Evolutionary conservation across 1,140 invertebrate species (phyloP).

Genomic region (Zophobas atratus): DNA sequence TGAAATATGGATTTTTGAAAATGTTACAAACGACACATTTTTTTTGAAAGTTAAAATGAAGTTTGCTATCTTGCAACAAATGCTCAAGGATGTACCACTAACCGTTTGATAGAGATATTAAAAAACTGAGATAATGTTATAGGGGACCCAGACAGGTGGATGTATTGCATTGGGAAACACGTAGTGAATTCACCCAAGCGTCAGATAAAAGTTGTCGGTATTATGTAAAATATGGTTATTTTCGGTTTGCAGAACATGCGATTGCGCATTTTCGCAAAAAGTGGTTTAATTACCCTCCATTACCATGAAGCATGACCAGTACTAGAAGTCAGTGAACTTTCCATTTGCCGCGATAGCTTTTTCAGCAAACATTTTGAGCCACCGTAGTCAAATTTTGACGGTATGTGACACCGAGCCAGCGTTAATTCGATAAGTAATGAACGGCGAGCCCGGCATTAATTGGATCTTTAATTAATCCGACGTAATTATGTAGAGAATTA

Average conservation of each 20-base stretch:
- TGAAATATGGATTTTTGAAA: too few species aligned
- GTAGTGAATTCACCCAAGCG: too few species aligned
- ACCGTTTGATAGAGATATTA: too few species aligned
- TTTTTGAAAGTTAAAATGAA: too few species aligned
- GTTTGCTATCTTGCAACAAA: too few species aligned
- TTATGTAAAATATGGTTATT: slow-evolving; percentile 12
- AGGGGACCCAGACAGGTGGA: too few species aligned
- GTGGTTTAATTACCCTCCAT: slow-evolving; percentile 15
- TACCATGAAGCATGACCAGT: slow-evolving; percentile 26
- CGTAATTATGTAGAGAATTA: slow-evolving; percentile 23
- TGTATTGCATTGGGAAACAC: too few species aligned
- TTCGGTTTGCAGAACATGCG: slow-evolving; percentile 9
- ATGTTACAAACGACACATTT: too few species aligned
- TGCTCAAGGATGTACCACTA: too few species aligned
- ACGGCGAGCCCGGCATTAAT: slow-evolving; percentile 10
- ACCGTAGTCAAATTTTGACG: not conserved
- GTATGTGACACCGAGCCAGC: slow-evolving; percentile 4
- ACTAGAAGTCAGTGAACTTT: slow-evolving; percentile 17
- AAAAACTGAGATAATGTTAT: too few species aligned
- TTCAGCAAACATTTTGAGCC: not conserved
- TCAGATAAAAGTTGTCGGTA: slow-evolving; percentile 14
- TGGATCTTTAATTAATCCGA: slow-evolving; percentile 28
- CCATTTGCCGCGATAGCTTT: not conserved
- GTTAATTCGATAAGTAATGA: slow-evolving; percentile 15
- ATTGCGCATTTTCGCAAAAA: slow-evolving; percentile 9